Evolutionary conservation across 2,888 invertebrate genomes (phyloP).

Genomic region (Lydus trimaculatus): DNA sequence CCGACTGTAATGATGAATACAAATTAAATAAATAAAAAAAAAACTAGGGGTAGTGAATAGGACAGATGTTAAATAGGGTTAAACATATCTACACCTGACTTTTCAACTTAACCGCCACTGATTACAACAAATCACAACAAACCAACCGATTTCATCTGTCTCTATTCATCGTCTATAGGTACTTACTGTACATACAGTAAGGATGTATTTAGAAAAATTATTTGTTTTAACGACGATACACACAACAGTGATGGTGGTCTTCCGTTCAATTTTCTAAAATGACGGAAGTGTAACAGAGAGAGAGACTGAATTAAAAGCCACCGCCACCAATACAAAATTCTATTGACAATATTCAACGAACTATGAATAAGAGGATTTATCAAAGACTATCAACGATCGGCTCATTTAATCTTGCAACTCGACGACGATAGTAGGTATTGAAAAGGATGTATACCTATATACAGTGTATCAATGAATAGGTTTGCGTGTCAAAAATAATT

Average conservation of each 20-base stretch:
- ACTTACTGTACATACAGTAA: no score
- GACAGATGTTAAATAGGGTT: slow-evolving; percentile 48
- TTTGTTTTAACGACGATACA: no score
- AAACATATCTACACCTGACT: slow-evolving; percentile 49
- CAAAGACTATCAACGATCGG: slow-evolving; percentile 12
- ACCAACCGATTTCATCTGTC: slow-evolving; percentile 1
- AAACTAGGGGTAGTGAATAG: slow-evolving; percentile 35
- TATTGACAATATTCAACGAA: slow-evolving; percentile 11
- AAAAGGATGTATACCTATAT: not conserved
- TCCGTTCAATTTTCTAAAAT: not conserved
- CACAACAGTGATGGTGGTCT: no score
- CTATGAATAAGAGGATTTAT: slow-evolving; percentile 16
- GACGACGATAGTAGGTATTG: not conserved
- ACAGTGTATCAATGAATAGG: not conserved
- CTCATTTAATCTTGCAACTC: slow-evolving; percentile 11
- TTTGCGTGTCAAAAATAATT: not conserved
- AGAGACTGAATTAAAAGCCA: slow-evolving; percentile 1
- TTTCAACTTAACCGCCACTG: slow-evolving; percentile 44
- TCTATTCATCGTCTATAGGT: not conserved
- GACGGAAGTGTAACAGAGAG: slow-evolving; percentile 8
- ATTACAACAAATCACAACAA: slow-evolving; percentile 12
- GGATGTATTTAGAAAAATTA: no score
- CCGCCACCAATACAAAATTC: slow-evolving; percentile 4
- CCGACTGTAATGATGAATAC: slow-evolving; percentile 42
- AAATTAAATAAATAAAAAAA: slow-evolving; percentile 27